Conservation (phyloP, 37 sponge, comb jelly and placozoan genomes). For the Tethya wilhelma region DNA sequence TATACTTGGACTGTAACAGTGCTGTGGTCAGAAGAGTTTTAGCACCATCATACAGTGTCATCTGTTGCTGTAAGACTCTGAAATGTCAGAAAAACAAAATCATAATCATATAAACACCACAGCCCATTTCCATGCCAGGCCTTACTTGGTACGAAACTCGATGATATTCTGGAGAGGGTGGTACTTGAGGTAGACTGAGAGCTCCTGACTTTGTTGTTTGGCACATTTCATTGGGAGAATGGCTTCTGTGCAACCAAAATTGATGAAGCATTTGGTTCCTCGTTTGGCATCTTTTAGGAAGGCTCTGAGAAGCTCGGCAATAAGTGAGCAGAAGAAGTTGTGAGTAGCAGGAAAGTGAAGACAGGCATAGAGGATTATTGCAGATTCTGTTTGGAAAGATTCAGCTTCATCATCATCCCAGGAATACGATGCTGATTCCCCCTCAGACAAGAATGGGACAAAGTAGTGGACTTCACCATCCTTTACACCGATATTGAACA, state of each 20-base stretch:
- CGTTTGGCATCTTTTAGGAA: background rate
- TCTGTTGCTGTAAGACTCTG: background rate
- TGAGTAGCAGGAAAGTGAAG: conserved; percentile 36
- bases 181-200: conserved; percentile 23
- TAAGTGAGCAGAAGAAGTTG: conserved; percentile 58
- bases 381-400: background rate
- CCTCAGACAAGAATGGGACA: conserved; percentile 58
- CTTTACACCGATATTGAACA: conserved; percentile 37
- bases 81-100: background rate
- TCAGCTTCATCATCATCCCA: conserved; percentile 5
- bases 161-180: conserved; percentile 60
- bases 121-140: background rate
- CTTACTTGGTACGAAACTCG: conserved; percentile 62
- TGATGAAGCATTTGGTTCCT: conserved; percentile 25
- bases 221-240: conserved; percentile 41
- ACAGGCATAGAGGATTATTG: conserved; percentile 31
- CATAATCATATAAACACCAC: background rate
- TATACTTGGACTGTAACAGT: background rate
- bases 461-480: conserved; percentile 34
- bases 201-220: background rate
- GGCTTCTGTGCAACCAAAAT: conserved; percentile 44
- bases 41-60: no score
- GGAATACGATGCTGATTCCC: no score
- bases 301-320: conserved; percentile 32
- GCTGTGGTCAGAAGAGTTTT: no score